Percentiles rank a stretch among this genome's conserved stretches.
These are phyloP conservation scores for Nannoperca obscura DNA, from an alignment of 2,797 vertebrate species.

Conservation along the genomic window DNA sequence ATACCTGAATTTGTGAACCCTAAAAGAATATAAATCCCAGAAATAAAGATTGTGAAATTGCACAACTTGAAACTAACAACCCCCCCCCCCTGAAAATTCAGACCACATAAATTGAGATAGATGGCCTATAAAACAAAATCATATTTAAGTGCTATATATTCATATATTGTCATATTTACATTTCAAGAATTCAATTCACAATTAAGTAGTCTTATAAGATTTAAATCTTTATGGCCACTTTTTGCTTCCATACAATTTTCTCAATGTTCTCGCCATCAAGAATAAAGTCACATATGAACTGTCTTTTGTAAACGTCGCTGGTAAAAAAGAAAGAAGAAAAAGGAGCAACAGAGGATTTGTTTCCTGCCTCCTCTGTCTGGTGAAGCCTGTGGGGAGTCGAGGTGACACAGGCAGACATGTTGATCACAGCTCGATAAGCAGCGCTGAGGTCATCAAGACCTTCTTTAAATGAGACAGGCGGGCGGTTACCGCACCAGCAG, in stretches of 20 bases:
- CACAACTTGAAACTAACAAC: not conserved
- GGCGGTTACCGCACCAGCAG: constrained; percentile 78
- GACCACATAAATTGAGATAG: not conserved
- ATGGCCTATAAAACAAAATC: not conserved
- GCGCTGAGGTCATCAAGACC: constrained; percentile 65
- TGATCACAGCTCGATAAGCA: constrained; percentile 70
- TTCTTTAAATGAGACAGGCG: constrained; percentile 62
- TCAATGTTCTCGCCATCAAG: not conserved
- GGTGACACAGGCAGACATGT: constrained; percentile 58
- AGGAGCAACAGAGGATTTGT: not conserved
- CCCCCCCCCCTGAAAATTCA: not conserved
- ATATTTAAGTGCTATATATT: not conserved
- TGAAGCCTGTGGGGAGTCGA: constrained; percentile 48
- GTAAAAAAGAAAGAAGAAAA: not conserved
- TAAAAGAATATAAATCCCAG: not conserved
- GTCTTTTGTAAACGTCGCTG: not conserved
- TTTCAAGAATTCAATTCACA: not conserved
- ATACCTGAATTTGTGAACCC: not conserved
- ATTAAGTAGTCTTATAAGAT: not conserved
- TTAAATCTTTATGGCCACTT: not conserved
- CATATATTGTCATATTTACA: not conserved
- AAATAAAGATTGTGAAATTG: not conserved
- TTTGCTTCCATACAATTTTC: not conserved
- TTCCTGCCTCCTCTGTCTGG: constrained; percentile 12
- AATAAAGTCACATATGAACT: not conserved